Evolutionary conservation across 2,113 vertebrate species (phyloP), one percentile per base, ranked within the genome.

Genomic region (Eonycteris spelaea): DNA sequence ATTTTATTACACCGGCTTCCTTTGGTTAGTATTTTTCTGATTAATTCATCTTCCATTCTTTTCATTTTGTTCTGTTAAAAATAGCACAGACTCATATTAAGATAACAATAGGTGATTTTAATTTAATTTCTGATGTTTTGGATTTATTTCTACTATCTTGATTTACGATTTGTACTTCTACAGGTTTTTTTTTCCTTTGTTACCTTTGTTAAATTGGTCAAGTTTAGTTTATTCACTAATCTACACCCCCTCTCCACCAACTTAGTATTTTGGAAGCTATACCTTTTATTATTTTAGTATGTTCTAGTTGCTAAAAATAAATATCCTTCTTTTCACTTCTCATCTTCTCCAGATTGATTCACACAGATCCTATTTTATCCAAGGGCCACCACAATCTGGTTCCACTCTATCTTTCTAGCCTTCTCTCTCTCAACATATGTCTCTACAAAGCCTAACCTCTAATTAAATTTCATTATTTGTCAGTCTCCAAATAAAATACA

Each of bases 401-500:
- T 35, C 57, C 33, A 79, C 51, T 78, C 38, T 51, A 30, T 21
- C 68, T 89, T 90, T 92, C 33, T 38, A 51, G 55, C 4, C 40
- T 90, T 21, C 48, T 38, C 30, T 87, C 53, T 86, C 78, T 95
- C 84, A 28, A 45, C 68, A 43, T 33, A 15, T 40, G 16, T 15
- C 13, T 61, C 28, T 63, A 93, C 16, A 74, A 85, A 38, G 33
- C 15, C 38, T 43, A 77, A 79, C 38, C 7, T 18, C 45, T 35
- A 86, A 24, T 55, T 33, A 91, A 71, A 70, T 21, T 57, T 48
- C 6, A 77, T 38, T 53, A 35, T 8, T 15, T 15, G 5, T 45
- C 67, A 40, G 38, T 53, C 38, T 92, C n/a, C 79, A 83, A 90
- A 84, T 92, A 90, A 91, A 86, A 89, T 82, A 65, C 6, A 95